Evolutionary conservation across 2,888 invertebrate species (phyloP), one percentile per base, ranked within the genome.

Genomic region (Sialis fuliginosa): DNA sequence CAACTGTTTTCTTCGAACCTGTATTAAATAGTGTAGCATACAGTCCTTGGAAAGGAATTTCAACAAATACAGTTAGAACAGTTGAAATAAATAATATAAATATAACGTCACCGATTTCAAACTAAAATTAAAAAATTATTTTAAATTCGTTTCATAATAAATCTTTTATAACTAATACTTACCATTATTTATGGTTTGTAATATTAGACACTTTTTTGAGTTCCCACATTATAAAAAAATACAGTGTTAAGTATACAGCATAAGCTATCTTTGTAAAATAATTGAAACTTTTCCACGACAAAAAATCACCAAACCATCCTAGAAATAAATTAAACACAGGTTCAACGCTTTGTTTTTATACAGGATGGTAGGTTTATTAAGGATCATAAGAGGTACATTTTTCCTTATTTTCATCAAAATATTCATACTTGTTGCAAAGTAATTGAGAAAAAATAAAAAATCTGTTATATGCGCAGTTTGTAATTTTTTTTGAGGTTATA

Each of bases 141-240:
- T 8, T 34, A 34, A 8, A 8, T 8, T 34, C 8, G 7, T 34
- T 8, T 8, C 35, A 8, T 8, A 8, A 37, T 10, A 37, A n/a
- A 6, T 9, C 5, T 10, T 6, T 37, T 8, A 37, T 37, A n/a
- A n/a, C n/a, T n/a, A 13, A 9, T 33, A 63, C 68, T 68, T 62
- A 76, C 76, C 56, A 74, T 64, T 46, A 66, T 57, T 13, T 66
- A 58, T 6, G 69, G 65, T 6, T 67, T 63, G 57, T 72, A 75
- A 55, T 66, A 67, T 32, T 66, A 68, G 0, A 71, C 57, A 50
- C 68, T 64, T 52, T 70, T 67, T 52, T 70, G 70, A 3, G 68
- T 59, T 1, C 76, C 77, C n/a, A 77, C 72, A 52, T 74, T 74
- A 61, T 74, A 77, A 62, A 77, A 77, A 61, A 72, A 76, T 49